Conservation (phyloP, 92 coral and sea anemone genomes). For the Actinostola sp. region DNA sequence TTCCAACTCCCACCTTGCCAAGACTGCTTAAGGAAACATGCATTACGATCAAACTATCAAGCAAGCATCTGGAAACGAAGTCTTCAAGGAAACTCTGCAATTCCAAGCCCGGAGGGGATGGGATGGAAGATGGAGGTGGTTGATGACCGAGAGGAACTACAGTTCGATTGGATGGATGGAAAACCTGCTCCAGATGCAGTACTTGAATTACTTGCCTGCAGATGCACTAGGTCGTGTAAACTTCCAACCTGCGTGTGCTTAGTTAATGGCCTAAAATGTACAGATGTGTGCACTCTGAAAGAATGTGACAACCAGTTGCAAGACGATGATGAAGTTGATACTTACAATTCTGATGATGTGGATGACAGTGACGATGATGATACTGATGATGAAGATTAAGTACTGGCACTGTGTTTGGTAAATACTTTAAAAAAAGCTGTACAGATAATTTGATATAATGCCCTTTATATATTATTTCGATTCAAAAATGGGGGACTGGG, state of each 20-base stretch:
- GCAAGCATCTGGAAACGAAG: conserved; percentile 49
- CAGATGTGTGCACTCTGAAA: conserved; percentile 43
- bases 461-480: too few relatives aligned
- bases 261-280: conserved; percentile 44
- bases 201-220: conserved; percentile 47
- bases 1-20: conserved; percentile 51
- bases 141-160: conserved; percentile 16
- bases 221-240: conserved; percentile 38
- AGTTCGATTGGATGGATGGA: conserved; percentile 50
- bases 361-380: conserved; percentile 24
- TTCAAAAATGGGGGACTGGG: too few relatives aligned
- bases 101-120: conserved; percentile 45
- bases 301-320: conserved; percentile 38
- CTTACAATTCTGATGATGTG: not conserved
- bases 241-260: conserved; percentile 53
- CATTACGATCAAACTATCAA: conserved; percentile 37
- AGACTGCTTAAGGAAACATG: conserved; percentile 27
- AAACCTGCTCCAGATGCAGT: conserved; percentile 58
- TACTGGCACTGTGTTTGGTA: too few relatives aligned
- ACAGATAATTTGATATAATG: too few relatives aligned
- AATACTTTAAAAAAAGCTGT: too few relatives aligned
- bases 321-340: conserved; percentile 19
- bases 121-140: conserved; percentile 36
- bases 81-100: conserved; percentile 21
- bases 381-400: too few relatives aligned